phyloP scores from a whole-genome alignment of 2,888 invertebrate genomes.

The Ophraella communa region DNA sequence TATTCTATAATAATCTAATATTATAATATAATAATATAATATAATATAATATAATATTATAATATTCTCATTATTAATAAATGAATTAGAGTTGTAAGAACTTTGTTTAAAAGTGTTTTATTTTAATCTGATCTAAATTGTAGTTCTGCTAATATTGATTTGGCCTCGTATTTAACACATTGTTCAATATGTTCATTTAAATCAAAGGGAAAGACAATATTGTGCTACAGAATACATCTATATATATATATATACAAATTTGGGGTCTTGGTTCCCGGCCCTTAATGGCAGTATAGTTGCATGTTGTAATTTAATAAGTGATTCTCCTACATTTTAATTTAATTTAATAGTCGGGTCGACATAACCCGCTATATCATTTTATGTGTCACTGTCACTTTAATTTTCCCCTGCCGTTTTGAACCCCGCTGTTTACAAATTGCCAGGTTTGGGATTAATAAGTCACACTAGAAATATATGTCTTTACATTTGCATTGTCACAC shows the following conservation, averaged over 20 bases:
- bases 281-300: constrained; percentile 53
- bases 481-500: neutral
- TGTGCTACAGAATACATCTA: constrained; percentile 16
- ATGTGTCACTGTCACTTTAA: constrained; percentile 52
- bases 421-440: constrained; percentile 57
- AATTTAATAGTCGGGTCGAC: constrained; percentile 54
- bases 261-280: constrained; percentile 42
- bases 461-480: neutral
- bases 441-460: constrained; percentile 53
- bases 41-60: too few species aligned
- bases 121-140: too few species aligned
- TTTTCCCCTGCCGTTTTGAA: constrained; percentile 47
- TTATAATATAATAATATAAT: too few species aligned
- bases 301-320: constrained; percentile 57
- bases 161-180: neutral
- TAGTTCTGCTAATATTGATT: neutral
- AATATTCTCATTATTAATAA: too few species aligned
- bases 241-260: constrained; percentile 35
- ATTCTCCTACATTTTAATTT: constrained; percentile 56
- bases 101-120: too few species aligned
- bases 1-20: too few species aligned
- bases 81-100: too few species aligned
- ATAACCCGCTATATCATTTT: constrained; percentile 52
- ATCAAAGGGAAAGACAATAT: constrained; percentile 14
- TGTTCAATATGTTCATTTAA: neutral